These are phyloP conservation scores for Dicrostonyx torquatus DNA, from an alignment of 2,797 vertebrate genomes.

Conservation along the genomic window DNA sequence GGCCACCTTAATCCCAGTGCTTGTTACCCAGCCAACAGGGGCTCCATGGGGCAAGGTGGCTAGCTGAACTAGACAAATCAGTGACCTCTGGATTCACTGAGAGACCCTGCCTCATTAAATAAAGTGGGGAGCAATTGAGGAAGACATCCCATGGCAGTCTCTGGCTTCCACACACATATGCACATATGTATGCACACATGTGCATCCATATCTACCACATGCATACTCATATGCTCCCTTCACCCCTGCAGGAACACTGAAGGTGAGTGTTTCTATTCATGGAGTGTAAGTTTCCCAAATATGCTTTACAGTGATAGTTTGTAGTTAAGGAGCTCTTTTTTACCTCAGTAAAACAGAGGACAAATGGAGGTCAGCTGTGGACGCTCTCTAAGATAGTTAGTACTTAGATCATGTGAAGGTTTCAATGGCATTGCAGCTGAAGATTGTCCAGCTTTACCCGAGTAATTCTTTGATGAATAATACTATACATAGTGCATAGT, in stretches of 20 bases:
- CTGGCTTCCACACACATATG: neutral
- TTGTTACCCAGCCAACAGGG: neutral
- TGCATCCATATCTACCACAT: neutral
- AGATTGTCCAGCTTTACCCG: neutral
- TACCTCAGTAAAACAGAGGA: neutral
- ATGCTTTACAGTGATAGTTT: neutral
- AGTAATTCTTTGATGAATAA: conserved; percentile 39
- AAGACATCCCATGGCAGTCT: neutral
- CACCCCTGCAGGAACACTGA: no score
- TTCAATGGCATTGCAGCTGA: neutral
- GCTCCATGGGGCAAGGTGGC: no score
- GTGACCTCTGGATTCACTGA: neutral
- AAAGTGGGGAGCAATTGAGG: neutral
- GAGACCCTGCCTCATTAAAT: neutral
- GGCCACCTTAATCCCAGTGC: neutral
- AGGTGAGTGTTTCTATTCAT: neutral
- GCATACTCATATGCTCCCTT: neutral
- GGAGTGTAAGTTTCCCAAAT: neutral
- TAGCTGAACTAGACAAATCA: neutral
- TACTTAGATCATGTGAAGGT: neutral
- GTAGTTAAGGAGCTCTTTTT: neutral
- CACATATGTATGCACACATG: neutral
- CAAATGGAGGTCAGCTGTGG: neutral
- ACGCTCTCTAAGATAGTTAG: neutral
- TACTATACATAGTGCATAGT: neutral